Base-by-base conservation (phyloP, 2,888 invertebrate species). In the Lochmaea crataegi region DNA sequence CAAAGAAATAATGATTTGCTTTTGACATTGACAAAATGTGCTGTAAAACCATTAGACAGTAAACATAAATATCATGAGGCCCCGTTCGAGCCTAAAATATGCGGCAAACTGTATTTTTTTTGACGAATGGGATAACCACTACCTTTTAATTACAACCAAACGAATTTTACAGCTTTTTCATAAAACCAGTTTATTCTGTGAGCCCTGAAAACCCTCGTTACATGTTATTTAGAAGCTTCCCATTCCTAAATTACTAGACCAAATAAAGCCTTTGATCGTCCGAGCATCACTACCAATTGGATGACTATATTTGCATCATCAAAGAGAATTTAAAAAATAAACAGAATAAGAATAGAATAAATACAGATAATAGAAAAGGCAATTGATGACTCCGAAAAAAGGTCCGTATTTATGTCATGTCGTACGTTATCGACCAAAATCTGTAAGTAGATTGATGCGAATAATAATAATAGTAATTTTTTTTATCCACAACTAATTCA, bases 101-200 rank as follows among this genome's bases (percentile, higher is more conserved):
- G 16, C 65, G 38, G 26, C 41, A 65, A 45, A 45, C 12, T 45
- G 14, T 45, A 14, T 45, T 45, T 32, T 38, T 11, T 63, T 63
- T 18, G 18, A 16, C 63, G 64, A 26, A 14, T 48, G 16, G 38
- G 12, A 11, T 16, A 38, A 2, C 67, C 16, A 18, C 18, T 63
- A 68, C 61, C 68, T 68, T 68, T 14, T 68, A 68, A 68, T 68
- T 68, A 68, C 61, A 68, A 22, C 51, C 61, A 38, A 61, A 68
- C 53, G 61, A 63, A 68, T 68, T 68, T 68, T 48, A 51, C 60
- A 48, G 32, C 51, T 68, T 68, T 68, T 68, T 68, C 61, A 61
- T 63, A 61, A 68, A 68, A 68, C 68, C 68, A 61, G 51, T 68
- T 68, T 68, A 61, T 68, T 51, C 51, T 18, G 38, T 18, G 68